These are phyloP conservation scores for Theretra japonica DNA, from an alignment of 2,888 invertebrate genomes.

Conservation along the genomic window DNA sequence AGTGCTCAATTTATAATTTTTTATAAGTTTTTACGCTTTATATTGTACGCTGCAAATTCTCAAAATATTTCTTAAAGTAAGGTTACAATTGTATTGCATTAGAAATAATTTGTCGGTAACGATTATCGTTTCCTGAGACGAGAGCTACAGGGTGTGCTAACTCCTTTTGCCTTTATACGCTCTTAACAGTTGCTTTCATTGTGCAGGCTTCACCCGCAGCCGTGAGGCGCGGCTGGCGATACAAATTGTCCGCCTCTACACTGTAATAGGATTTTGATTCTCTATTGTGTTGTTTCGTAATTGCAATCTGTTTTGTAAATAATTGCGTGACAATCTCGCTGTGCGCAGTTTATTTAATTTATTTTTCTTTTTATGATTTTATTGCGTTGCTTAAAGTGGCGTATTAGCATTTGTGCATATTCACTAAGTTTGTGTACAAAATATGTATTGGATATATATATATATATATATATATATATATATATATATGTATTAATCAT, in stretches of 20 bases:
- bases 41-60: no score
- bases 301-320: conserved; percentile 15
- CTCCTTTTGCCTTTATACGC: conserved; percentile 45
- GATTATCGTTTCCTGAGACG: background rate
- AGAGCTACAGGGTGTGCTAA: background rate
- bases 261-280: conserved; percentile 52
- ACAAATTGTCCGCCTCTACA: conserved; percentile 51
- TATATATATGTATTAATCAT: no score
- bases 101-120: background rate
- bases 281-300: conserved; percentile 39
- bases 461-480: no score
- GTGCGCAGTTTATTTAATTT: background rate
- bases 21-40: no score
- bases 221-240: conserved; percentile 40
- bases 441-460: background rate
- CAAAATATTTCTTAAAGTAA: no score
- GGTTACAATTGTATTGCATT: no score
- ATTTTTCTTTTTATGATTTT: background rate
- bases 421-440: background rate
- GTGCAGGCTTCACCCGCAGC: conserved; percentile 63
- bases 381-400: background rate
- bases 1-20: no score
- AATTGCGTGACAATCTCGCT: background rate
- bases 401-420: background rate
- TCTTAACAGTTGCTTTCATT: conserved; percentile 57